Percentiles rank a stretch among this genome's conserved stretches.
Evolutionary conservation across 1,140 invertebrate species (phyloP).

Genomic region (Colletes gigas): DNA sequence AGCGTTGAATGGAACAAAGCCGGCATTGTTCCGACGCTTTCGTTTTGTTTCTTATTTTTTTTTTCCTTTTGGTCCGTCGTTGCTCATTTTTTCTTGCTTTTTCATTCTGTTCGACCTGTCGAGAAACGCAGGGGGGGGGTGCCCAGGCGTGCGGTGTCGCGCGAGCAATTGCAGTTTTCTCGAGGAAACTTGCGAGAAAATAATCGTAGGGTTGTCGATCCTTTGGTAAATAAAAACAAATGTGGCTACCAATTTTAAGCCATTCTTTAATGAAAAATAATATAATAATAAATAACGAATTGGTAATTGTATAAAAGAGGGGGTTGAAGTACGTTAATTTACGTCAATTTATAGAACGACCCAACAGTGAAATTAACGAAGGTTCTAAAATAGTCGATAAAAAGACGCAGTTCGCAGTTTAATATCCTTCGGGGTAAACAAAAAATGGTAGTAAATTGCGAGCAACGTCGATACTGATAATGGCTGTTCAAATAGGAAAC

Average conservation of each 20-base stretch:
- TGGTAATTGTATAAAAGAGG: too few relatives aligned
- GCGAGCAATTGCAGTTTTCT: neutral
- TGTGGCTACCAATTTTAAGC: too few relatives aligned
- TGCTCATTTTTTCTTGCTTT: neutral
- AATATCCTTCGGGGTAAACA: neutral
- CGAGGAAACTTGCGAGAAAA: neutral
- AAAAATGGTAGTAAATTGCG: neutral
- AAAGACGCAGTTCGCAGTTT: too few relatives aligned
- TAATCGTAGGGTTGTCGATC: neutral
- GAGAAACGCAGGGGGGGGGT: neutral
- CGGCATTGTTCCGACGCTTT: neutral
- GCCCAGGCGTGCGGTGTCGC: neutral
- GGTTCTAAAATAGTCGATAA: too few relatives aligned
- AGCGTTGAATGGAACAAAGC: conserved; percentile 19
- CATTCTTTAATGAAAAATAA: neutral
- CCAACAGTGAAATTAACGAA: too few relatives aligned
- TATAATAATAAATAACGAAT: neutral
- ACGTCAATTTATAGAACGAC: too few relatives aligned
- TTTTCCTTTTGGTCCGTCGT: neutral
- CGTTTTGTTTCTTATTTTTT: neutral
- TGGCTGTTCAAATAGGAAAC: neutral
- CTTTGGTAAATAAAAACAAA: too few relatives aligned
- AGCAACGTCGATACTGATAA: neutral
- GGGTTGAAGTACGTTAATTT: too few relatives aligned
- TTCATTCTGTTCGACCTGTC: neutral